Conservation (phyloP, 2,888 invertebrate genomes). For the Paralinhomoeus sp. region DNA sequence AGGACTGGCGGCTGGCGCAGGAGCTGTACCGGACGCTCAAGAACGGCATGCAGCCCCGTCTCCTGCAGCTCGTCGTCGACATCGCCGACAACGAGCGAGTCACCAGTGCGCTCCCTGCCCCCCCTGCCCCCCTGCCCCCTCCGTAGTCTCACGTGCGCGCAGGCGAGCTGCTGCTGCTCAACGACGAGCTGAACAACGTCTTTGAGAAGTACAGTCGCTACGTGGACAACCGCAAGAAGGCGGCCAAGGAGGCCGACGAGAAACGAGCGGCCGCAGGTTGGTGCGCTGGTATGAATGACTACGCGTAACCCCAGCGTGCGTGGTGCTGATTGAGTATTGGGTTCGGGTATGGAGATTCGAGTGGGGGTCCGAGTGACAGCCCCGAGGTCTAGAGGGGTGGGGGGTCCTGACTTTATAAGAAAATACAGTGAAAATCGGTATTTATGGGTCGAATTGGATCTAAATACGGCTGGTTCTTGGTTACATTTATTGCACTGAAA, state of each 20-base stretch:
- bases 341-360: no score
- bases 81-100: conserved; percentile 65
- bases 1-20: conserved; percentile 65
- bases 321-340: no score
- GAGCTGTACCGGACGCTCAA: conserved; percentile 54
- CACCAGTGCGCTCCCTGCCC: conserved; percentile 34
- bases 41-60: conserved; percentile 70
- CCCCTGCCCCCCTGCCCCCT: neutral
- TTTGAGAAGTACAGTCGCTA: conserved; percentile 48
- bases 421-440: no score
- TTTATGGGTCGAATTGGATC: no score
- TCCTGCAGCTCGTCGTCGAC: conserved; percentile 64
- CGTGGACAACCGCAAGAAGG: conserved; percentile 10
- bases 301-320: no score
- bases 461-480: no score
- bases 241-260: neutral
- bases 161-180: conserved; percentile 69
- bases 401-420: no score
- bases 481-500: no score
- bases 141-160: conserved; percentile 5
- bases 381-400: no score
- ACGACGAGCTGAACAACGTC: conserved; percentile 83
- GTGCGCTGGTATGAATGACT: no score
- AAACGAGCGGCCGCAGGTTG: neutral
- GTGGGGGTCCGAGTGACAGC: no score